Evolutionary conservation across 2,888 invertebrate genomes (phyloP), one percentile per base, ranked within the genome.

Genomic region (Caenorhabditis sp.): DNA sequence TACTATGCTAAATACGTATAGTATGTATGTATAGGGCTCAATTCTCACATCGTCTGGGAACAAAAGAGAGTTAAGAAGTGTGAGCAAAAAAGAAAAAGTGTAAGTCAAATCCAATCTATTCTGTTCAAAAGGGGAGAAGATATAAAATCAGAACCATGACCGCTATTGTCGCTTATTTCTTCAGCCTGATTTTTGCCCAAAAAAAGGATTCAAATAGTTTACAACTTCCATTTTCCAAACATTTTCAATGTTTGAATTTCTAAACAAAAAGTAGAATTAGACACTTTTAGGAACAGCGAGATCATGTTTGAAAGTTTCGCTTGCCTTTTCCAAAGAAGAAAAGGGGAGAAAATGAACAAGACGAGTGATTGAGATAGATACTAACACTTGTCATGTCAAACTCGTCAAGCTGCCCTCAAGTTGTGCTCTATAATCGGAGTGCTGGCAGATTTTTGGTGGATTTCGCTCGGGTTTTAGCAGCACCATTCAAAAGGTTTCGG

Each of bases 301-400:
- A 24, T 35, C 31, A 35, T 35, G 4, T 35, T 35, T 35, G 31
- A 38, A 12, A 38, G 31, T 31, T 31, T 31, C n/a, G n/a, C 31
- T 31, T 31, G 31, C 31, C 31, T 31, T n/a, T 8, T 35, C 31
- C 8, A 12, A 26, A 58, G 26, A 56, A 56, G 16, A 28, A 56
- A 28, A 64, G 26, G n/a, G 26, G 35, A 38, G 51, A 38, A n/a
- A n/a, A 54, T 3, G n/a, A 7, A 26, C 14, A n/a, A 68, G 61
- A 77, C 61, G 63, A 63, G 69, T 68, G 76, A 76, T 70, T 64
- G 66, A 66, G 75, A 76, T 70, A 63, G 69, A 63, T 70, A 51
- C 77, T 63, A 77, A 70, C 77, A 77, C 77, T 77, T 77, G 77
- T 79, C 64, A 70, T 77, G 69, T 77, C 77, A 77, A 70, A 76